Conservation (phyloP, 2,797 vertebrate species). For the Acanthurus leucopareius region DNA sequence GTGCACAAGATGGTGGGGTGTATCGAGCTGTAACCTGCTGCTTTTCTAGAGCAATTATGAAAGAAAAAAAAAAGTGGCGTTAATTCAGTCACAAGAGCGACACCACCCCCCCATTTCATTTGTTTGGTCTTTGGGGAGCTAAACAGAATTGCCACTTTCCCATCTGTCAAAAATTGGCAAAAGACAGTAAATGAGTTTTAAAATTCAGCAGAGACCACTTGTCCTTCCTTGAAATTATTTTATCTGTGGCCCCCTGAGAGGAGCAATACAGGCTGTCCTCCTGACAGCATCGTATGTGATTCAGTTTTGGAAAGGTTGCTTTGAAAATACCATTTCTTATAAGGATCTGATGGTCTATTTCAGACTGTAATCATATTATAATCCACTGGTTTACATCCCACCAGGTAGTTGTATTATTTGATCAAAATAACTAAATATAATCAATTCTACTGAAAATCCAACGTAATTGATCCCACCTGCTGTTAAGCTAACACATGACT, state of each 20-base stretch:
- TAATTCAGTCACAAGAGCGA: conserved; percentile 70
- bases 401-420: neutral
- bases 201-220: conserved; percentile 78
- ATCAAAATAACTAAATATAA: neutral
- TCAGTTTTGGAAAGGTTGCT: conserved; percentile 38
- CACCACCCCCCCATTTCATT: conserved; percentile 59
- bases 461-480: neutral
- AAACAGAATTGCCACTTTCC: conserved; percentile 71
- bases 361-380: conserved; percentile 41
- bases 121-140: conserved; percentile 74
- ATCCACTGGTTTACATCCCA: conserved; percentile 49
- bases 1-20: conserved; percentile 32
- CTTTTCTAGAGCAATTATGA: conserved; percentile 62
- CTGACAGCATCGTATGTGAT: conserved; percentile 43
- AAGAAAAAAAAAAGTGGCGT: conserved; percentile 25
- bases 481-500: neutral
- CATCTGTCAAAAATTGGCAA: conserved; percentile 81
- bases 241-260: conserved; percentile 59
- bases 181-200: conserved; percentile 72
- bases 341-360: conserved; percentile 35
- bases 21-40: conserved; percentile 44
- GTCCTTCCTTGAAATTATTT: conserved; percentile 74
- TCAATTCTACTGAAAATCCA: neutral
- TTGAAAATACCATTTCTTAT: conserved; percentile 36
- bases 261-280: conserved; percentile 53